Evolutionary conservation across 2,888 invertebrate genomes (phyloP), one percentile per base, ranked within the genome.

Genomic region (Sphinx pinastri): DNA sequence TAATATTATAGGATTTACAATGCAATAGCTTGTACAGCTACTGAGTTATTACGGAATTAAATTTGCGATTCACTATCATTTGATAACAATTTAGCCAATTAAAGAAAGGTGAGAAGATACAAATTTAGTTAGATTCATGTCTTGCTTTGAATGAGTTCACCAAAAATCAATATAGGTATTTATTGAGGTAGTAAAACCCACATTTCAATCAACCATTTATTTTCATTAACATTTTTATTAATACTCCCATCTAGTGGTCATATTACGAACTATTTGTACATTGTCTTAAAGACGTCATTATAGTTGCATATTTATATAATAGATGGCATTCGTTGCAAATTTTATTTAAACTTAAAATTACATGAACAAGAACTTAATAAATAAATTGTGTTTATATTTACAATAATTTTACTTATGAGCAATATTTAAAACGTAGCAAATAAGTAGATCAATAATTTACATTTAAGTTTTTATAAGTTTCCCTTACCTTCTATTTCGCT

Each of bases 241-340:
- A 63, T 47, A 38, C 49, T 49, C 7, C 49, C 47, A 63, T 63
- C 49, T 63, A 19, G 63, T 13, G 19, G 49, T 63, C 19, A 49
- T 8, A 49, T 13, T 63, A 49, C 4, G 12, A 63, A 63, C 63
- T 63, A 63, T 13, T 47, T 47, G 2, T 49, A 63, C 13, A 38
- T 14, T 5, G 19, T 7, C 47, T 19, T 19, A 19, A 19, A 49
- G 10, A 63, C 47, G 1, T 47, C n/a, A 19, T 6, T 12, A 19
- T 63, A 63, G 63, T 63, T 63, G 11, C 19, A 63, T 16, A 16
- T 19, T 47, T 16, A 49, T 13, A 12, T 49, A 19, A 47, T 19
- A 63, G 63, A 63, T 63, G 63, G 49, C 63, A 16, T 7, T 49
- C 16, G 5, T 19, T 49, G 4, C 0, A 13, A 3, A 55, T 19